Percentiles rank a stretch among this genome's conserved stretches.
Evolutionary conservation across 2,888 invertebrate genomes (phyloP).

Genomic region (Nomada lathburiana): DNA sequence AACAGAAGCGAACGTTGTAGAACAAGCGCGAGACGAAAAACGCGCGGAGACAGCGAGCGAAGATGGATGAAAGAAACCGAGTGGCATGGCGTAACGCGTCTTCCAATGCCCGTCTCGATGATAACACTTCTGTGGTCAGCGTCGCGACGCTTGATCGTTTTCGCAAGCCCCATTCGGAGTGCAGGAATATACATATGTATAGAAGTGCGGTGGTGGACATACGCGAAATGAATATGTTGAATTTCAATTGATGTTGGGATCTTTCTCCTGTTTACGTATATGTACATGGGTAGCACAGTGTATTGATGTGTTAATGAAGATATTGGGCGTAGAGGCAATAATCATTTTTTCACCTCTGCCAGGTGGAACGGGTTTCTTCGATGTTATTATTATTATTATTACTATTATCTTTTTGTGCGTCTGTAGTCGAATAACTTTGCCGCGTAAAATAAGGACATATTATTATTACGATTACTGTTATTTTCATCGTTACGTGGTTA

Average conservation of each 20-base stretch:
- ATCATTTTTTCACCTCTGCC: too few relatives aligned
- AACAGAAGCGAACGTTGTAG: constrained; percentile 16
- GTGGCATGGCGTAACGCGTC: background rate
- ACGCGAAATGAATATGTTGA: background rate
- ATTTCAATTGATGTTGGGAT: too few relatives aligned
- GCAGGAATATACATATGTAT: background rate
- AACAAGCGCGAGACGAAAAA: constrained; percentile 5
- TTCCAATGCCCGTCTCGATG: background rate
- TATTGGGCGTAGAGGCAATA: too few relatives aligned
- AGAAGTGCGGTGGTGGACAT: background rate
- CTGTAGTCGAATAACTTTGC: too few relatives aligned
- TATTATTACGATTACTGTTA: too few relatives aligned
- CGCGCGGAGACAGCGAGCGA: constrained; percentile 9
- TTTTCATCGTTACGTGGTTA: background rate
- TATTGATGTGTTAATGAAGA: too few relatives aligned
- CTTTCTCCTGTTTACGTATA: too few relatives aligned
- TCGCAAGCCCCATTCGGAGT: background rate
- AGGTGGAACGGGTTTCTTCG: too few relatives aligned
- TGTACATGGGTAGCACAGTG: too few relatives aligned
- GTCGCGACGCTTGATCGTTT: background rate
- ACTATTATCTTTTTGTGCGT: too few relatives aligned
- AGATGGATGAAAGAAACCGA: constrained; percentile 23
- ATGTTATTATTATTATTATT: too few relatives aligned
- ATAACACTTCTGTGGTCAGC: background rate
- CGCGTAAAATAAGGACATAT: too few relatives aligned